Percentiles rank a stretch among this genome's conserved stretches.
phyloP scores from a whole-genome alignment of 2,888 invertebrate genomes.

The Lycaena phlaeas region DNA sequence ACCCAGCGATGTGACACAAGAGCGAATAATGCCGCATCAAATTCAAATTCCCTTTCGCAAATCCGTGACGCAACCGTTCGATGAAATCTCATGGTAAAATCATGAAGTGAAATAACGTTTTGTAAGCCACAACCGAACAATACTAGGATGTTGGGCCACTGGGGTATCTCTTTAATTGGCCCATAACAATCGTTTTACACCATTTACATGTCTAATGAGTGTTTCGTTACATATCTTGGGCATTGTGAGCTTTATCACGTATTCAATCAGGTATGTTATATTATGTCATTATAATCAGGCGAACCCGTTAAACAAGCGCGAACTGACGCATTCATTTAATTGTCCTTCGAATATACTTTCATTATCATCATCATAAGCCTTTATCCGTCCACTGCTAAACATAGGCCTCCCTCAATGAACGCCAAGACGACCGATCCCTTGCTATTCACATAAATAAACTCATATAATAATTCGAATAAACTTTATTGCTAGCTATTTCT shows the following conservation, averaged over 20 bases:
- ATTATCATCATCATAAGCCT: no score
- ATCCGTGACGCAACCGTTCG: constrained; percentile 21
- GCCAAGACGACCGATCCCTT: no score
- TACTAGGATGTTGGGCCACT: constrained; percentile 24
- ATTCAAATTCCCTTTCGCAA: constrained; percentile 20
- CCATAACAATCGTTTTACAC: constrained; percentile 5
- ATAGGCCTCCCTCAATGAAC: no score
- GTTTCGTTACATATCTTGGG: neutral
- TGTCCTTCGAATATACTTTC: no score
- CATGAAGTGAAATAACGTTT: constrained; percentile 55
- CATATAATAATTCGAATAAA: no score
- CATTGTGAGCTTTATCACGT: neutral
- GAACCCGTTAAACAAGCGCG: no score
- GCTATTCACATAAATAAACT: no score
- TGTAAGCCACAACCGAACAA: constrained; percentile 57
- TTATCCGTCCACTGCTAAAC: no score
- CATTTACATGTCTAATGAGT: constrained; percentile 3
- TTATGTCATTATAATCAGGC: no score
- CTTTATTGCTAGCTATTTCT: no score
- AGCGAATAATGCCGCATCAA: constrained; percentile 8
- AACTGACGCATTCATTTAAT: no score
- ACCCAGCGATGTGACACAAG: constrained; percentile 3
- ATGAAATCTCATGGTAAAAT: constrained; percentile 60
- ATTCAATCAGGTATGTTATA: neutral
- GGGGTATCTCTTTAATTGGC: constrained; percentile 5